Evolutionary conservation across 2,888 invertebrate genomes (phyloP), one percentile per base, ranked within the genome.

Genomic region (Protodeltote pygarga): DNA sequence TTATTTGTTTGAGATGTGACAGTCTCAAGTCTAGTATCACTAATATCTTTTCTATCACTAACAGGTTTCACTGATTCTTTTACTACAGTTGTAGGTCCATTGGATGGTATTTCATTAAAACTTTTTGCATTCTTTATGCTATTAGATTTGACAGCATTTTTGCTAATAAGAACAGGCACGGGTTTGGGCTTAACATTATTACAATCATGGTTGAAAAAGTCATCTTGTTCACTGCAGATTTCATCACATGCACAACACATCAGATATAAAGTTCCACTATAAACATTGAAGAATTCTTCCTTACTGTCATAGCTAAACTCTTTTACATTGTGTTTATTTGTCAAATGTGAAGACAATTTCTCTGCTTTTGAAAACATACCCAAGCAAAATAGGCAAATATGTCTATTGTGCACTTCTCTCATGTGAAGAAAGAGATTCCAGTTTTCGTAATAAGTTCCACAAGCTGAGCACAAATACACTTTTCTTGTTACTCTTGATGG

Each of bases 361-460:
- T 96, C 96, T 5, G 96, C 95, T 70, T 95, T 94, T 19, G 95
- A 95, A 87, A 97, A 97, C 93, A 97, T 95, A 34, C 96, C 96
- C 55, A 97, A 92, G 79, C 97, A 97, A 85, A 95, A 96, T 37
- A 97, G 88, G 79, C 97, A 97, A 67, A 97, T 95, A 76, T 95
- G 96, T 39, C 96, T 93, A 68, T 95, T 94, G 81, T 97, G 97
- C 46, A 95, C 94, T 75, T 97, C 96, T 39, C 95, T 93, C 94
- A 97, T 97, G 71, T 97, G 97, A 29, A 96, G 84, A 79, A 97
- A 97, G 49, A 97, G 92, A 85, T 96, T 96, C 96, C 96, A 97
- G 73, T 96, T 96, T 83, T 97, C 96, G 87, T 96, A 97, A 75
- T 96, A 96, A 6, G 95, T 96, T 28, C 95, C 95, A 81, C 97